Base-by-base conservation (phyloP, 53 echinoderm and acorn worm genomes). In the Glandiceps talaboti region DNA sequence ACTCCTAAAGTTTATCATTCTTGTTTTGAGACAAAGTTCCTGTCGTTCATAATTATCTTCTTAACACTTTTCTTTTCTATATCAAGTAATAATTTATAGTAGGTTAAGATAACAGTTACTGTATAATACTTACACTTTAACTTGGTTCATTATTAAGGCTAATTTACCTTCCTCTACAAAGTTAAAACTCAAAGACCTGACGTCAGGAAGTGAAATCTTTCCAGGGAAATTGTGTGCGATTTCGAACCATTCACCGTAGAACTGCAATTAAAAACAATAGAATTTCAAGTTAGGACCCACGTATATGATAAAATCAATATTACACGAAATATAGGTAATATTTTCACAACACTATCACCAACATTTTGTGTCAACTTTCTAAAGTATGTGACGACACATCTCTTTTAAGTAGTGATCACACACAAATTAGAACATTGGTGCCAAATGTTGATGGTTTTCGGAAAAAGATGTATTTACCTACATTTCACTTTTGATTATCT, bases 101-200 rank as follows among this genome's bases (percentile, higher is more conserved):
- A 33, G 29, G 75, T 27, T 29, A 28, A 77, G 31, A 30, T 26
- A 26, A 0, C 25, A 30, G 27, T n/a, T 33, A n/a, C n/a, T n/a
- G n/a, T n/a, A n/a, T n/a, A n/a, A n/a, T 31, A 88, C 91, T 91
- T 77, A 91, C 91, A 91, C 0, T 80, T 88, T 85, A 28, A 91
- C 73, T 33, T 91, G 85, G 77, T 82, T 83, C 83, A 91, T 91
- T 28, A 80, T 73, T 25, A 88, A 76, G 0, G 81, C 32, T 74
- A 91, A 79, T 76, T 26, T 45, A 14, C 73, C 81, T 20, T 12
- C 73, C 1, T 82, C 25, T 1, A 76, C 20, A 0, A 31, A 31
- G 0, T 64, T 33, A 73, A 91, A 82, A 1, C 80, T n/a, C 78
- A 91, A 81, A 74, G 82, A 86, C 27, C 86, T 83, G 32, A 87